Conservation (phyloP, 2,113 vertebrate genomes). For the Phaethon lepturus region DNA sequence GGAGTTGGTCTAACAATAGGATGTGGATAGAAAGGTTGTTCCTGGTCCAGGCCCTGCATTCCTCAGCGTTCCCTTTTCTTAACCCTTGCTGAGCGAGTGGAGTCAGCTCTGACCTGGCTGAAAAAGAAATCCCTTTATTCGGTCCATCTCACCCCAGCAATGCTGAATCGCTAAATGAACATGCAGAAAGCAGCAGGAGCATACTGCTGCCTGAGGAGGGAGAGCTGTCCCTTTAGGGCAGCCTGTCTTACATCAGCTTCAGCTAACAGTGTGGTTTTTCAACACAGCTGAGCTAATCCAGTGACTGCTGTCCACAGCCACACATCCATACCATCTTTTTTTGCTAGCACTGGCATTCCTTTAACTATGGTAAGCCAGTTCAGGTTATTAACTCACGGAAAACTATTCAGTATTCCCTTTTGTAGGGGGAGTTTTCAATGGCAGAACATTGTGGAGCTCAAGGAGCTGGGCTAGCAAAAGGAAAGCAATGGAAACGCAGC, state of each 20-base stretch:
- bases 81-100: not conserved
- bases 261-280: not conserved
- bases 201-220: not conserved
- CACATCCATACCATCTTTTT: not conserved
- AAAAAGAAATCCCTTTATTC: not conserved
- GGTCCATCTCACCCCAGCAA: not conserved
- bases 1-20: not conserved
- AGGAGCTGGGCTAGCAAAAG: not conserved
- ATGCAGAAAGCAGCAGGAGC: not conserved
- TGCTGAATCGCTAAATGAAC: not conserved
- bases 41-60: not conserved
- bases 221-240: not conserved
- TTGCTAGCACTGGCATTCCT: slow-evolving; percentile 7
- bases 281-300: not conserved
- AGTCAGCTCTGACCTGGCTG: not conserved
- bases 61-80: not conserved
- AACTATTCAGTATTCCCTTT: not conserved
- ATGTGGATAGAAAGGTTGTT: not conserved
- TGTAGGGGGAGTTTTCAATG: not conserved
- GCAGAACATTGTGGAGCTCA: not conserved
- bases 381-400: not conserved
- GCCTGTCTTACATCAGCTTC: not conserved
- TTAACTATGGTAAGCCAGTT: not conserved
- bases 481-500: not conserved
- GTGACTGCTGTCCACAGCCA: not conserved